Conservation (phyloP, 2,888 invertebrate species). For the Saturnia japonica region DNA sequence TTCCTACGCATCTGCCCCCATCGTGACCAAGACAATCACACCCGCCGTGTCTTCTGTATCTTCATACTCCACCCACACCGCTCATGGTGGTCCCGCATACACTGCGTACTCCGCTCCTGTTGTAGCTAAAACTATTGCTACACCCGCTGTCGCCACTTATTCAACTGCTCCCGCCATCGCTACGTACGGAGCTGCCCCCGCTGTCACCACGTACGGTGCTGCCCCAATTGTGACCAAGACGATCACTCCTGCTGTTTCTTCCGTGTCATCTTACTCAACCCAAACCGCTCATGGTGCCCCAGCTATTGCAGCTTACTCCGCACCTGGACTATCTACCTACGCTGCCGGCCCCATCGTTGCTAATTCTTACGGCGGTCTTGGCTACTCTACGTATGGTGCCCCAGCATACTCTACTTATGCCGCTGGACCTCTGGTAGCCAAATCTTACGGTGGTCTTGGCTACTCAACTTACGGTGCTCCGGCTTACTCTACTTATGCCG, state of each 20-base stretch:
- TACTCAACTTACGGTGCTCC: constrained; percentile 40
- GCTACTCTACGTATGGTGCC: constrained; percentile 36
- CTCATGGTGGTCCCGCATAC: constrained; percentile 67
- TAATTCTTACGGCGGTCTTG: constrained; percentile 36
- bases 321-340: constrained; percentile 58
- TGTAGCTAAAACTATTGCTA: constrained; percentile 37
- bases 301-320: constrained; percentile 57
- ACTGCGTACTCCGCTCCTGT: constrained; percentile 64
- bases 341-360: constrained; percentile 38
- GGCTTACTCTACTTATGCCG: constrained; percentile 72
- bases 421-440: constrained; percentile 59
- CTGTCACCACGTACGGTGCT: constrained; percentile 50
- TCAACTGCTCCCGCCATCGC: constrained; percentile 44
- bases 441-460: constrained; percentile 33
- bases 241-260: constrained; percentile 50
- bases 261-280: constrained; percentile 54
- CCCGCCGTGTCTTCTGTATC: constrained; percentile 57
- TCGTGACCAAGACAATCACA: constrained; percentile 43
- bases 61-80: constrained; percentile 53
- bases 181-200: constrained; percentile 69
- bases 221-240: constrained; percentile 50
- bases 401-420: constrained; percentile 38
- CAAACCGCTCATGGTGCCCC: constrained; percentile 55
- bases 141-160: constrained; percentile 37
- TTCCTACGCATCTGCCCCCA: constrained; percentile 32